Evolutionary conservation across 2,888 invertebrate genomes (phyloP).

Genomic region (Bembecia ichneumoniformis): DNA sequence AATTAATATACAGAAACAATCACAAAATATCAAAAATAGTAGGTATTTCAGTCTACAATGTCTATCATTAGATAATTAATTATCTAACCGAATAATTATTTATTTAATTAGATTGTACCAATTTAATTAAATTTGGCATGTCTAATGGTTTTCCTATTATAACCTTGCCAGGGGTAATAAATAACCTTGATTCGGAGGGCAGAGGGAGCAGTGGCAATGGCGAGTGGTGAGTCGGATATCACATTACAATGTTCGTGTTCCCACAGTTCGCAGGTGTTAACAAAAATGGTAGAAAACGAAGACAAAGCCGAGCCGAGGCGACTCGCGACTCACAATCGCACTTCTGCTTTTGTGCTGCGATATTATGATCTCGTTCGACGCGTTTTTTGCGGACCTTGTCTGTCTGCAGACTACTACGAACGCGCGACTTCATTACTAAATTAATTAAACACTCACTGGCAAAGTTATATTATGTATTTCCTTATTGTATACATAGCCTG

Average conservation of each 20-base stretch:
- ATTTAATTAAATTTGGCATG: too few relatives aligned
- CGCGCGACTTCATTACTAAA: too few relatives aligned
- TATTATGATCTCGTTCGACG: constrained; percentile 37
- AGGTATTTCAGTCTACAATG: too few relatives aligned
- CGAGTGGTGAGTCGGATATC: constrained; percentile 24
- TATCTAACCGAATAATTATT: neutral
- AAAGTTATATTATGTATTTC: too few relatives aligned
- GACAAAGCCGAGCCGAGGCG: neutral
- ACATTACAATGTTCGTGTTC: constrained; percentile 41
- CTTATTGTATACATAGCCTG: too few relatives aligned
- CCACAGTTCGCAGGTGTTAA: constrained; percentile 52
- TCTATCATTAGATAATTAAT: neutral
- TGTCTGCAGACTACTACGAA: too few relatives aligned
- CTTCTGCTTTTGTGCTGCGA: constrained; percentile 18
- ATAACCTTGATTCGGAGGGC: too few relatives aligned
- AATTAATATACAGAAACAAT: neutral
- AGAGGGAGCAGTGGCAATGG: neutral
- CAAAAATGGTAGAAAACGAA: constrained; percentile 47
- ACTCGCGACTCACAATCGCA: neutral
- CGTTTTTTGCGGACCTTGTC: neutral
- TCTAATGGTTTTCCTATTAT: too few relatives aligned
- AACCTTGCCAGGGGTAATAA: too few relatives aligned
- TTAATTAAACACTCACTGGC: too few relatives aligned
- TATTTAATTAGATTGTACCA: too few relatives aligned
- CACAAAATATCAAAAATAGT: too few relatives aligned